Conservation (phyloP, 2,113 vertebrate genomes). For the Orthonyx spaldingii region DNA sequence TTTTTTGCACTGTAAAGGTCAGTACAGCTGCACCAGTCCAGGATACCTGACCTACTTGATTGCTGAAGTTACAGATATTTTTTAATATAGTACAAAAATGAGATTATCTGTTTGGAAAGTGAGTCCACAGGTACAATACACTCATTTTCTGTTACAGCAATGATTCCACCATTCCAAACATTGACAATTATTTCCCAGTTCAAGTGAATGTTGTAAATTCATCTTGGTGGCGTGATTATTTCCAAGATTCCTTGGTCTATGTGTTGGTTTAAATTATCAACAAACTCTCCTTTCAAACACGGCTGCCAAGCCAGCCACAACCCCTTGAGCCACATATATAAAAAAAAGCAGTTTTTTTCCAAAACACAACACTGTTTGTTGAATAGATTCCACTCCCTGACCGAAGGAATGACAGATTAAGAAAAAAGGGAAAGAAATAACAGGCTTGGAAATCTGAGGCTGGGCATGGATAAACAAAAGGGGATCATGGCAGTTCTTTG, state of each 20-base stretch:
- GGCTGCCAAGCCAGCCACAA: not conserved
- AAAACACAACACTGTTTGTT: not conserved
- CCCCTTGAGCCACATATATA: not conserved
- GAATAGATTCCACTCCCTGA: not conserved
- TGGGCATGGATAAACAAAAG: not conserved
- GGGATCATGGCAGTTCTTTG: not conserved
- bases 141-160: not conserved
- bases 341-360: conserved; percentile 11
- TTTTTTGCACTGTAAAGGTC: not conserved
- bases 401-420: not conserved
- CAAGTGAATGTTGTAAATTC: not conserved
- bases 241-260: not conserved
- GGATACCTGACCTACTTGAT: not conserved
- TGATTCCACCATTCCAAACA: not conserved
- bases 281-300: not conserved
- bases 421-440: not conserved
- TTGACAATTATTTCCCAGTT: not conserved
- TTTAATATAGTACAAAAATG: not conserved
- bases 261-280: not conserved
- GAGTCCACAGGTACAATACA: not conserved
- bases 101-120: not conserved
- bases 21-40: not conserved
- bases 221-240: not conserved
- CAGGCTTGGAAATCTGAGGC: not conserved
- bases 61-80: not conserved